phyloP scores from a whole-genome alignment of 2,888 invertebrate genomes.

The Pegoplata infirma region DNA sequence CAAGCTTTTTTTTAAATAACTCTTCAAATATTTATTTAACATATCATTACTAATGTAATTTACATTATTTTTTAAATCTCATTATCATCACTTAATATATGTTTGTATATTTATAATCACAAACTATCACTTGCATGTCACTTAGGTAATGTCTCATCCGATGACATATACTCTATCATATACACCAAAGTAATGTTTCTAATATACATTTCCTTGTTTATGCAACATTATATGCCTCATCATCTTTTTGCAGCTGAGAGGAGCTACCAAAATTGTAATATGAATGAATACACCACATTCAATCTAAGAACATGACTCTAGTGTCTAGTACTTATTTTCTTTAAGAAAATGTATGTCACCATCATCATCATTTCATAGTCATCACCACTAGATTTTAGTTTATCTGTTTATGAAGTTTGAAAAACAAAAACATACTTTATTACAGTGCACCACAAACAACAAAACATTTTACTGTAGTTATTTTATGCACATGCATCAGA shows the following conservation, averaged over 20 bases:
- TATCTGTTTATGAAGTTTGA: conserved; percentile 64
- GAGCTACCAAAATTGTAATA: conserved; percentile 46
- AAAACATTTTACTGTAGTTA: conserved; percentile 18
- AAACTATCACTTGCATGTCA: conserved; percentile 61
- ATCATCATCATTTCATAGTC: conserved; percentile 44
- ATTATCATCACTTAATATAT: conserved; percentile 58
- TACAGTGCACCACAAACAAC: conserved; percentile 12
- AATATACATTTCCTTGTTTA: conserved; percentile 51
- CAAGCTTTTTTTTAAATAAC: too few relatives aligned
- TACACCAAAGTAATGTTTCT: conserved; percentile 40
- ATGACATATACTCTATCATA: conserved; percentile 50
- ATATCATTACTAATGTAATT: conserved; percentile 46
- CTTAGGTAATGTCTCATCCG: conserved; percentile 57
- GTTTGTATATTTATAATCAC: conserved; percentile 58
- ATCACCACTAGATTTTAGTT: conserved; percentile 62
- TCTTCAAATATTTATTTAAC: conserved; percentile 5
- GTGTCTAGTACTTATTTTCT: conserved; percentile 47
- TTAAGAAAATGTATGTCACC: conserved; percentile 62
- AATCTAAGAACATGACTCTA: conserved; percentile 49
- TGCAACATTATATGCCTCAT: conserved; percentile 63
- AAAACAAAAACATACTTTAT: conserved; percentile 8
- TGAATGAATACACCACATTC: neutral
- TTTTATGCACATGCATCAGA: conserved; percentile 48
- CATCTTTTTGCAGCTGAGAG: conserved; percentile 48
- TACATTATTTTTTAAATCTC: conserved; percentile 47